phyloP scores from a whole-genome alignment of 2,888 invertebrate species.

The Pycnomerus fuliginosus region DNA sequence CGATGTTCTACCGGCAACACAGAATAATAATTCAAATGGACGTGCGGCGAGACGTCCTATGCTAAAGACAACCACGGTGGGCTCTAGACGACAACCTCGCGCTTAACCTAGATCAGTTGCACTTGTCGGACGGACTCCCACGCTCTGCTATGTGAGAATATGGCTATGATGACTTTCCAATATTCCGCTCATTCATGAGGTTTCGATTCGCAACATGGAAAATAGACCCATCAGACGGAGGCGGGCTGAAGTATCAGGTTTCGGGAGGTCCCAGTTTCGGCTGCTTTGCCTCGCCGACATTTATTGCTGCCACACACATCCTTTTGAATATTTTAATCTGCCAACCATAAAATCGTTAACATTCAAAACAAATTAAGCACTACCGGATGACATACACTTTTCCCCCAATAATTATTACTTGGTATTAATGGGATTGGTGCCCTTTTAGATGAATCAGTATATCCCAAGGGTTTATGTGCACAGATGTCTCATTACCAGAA shows the following conservation, averaged over 20 bases:
- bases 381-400: no score
- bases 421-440: no score
- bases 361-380: no score
- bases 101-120: conserved; percentile 25
- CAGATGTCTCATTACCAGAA: no score
- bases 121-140: conserved; percentile 27
- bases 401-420: no score
- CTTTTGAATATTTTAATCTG: no score
- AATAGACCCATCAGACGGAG: conserved; percentile 5
- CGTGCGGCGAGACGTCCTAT: conserved; percentile 14
- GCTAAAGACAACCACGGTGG: no score
- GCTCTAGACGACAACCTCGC: conserved; percentile 13
- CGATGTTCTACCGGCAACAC: conserved; percentile 18
- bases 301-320: no score
- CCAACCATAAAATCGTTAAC: no score
- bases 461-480: no score
- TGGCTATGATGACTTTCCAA: conserved; percentile 26
- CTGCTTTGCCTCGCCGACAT: no score
- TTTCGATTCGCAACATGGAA: conserved; percentile 9
- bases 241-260: conserved; percentile 14
- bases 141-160: conserved; percentile 29
- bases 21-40: conserved; percentile 29
- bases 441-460: no score
- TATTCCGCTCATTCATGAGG: conserved; percentile 19
- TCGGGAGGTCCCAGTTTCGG: conserved; percentile 13